Evolutionary conservation across 2,888 invertebrate genomes (phyloP).

Genomic region (Itoplectis maculator): DNA sequence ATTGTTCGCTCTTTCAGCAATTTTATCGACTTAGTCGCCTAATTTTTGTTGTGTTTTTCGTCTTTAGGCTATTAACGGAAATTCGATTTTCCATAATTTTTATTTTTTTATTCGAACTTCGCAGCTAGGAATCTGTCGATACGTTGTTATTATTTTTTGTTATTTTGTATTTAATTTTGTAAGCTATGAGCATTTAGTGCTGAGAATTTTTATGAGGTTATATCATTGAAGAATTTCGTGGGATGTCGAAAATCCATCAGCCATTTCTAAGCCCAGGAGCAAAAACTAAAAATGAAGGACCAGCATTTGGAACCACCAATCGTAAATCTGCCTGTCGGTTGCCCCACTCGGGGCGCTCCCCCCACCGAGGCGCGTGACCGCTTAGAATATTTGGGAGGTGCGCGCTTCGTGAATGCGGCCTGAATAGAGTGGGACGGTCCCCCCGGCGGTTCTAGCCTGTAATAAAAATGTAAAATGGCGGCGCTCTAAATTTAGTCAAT

Average conservation of each 20-base stretch:
- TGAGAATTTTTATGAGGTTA: too few species aligned
- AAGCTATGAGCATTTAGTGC: too few species aligned
- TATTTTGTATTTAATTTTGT: too few species aligned
- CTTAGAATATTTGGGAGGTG: slow-evolving; percentile 69
- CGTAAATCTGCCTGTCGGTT: background rate
- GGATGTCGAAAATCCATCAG: background rate
- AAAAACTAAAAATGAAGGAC: slow-evolving; percentile 51
- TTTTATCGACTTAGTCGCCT: too few species aligned
- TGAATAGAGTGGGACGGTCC: slow-evolving; percentile 28
- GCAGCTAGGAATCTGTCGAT: too few species aligned
- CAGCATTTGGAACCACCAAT: slow-evolving; percentile 58
- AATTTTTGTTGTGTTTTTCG: too few species aligned
- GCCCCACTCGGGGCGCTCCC: slow-evolving; percentile 28
- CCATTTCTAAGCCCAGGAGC: slow-evolving; percentile 43
- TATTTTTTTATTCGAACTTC: too few species aligned
- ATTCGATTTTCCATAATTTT: too few species aligned
- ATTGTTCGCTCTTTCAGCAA: background rate
- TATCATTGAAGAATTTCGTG: background rate
- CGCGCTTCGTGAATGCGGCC: slow-evolving; percentile 54
- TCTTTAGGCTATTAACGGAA: too few species aligned
- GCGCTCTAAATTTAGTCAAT: background rate
- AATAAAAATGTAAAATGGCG: slow-evolving; percentile 41
- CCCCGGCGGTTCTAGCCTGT: slow-evolving; percentile 6
- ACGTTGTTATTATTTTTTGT: too few species aligned
- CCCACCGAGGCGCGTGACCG: slow-evolving; percentile 46